Conservation (phyloP, 2,888 invertebrate genomes). For the Hanleya hanleyi region DNA sequence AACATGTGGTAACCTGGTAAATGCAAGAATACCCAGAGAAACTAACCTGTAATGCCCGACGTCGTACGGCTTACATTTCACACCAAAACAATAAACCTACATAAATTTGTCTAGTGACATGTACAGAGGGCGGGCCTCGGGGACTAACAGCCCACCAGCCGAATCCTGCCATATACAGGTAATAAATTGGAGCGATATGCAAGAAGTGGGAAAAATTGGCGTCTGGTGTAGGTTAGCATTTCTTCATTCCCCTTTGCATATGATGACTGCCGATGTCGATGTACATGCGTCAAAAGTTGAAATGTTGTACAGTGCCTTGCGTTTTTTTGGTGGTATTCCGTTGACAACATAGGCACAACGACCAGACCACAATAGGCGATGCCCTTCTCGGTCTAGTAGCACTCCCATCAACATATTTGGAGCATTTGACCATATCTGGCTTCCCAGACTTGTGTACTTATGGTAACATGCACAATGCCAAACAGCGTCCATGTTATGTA, state of each 20-base stretch:
- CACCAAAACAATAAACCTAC: too few species aligned
- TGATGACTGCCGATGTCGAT: background rate
- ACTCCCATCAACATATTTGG: background rate
- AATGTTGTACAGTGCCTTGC: background rate
- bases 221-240: background rate
- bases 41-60: too few species aligned
- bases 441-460: background rate
- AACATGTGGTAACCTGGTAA: too few species aligned
- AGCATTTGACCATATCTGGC: background rate
- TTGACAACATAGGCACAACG: background rate
- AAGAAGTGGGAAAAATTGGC: too few species aligned
- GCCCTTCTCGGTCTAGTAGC: background rate
- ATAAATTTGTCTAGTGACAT: too few species aligned
- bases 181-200: too few species aligned
- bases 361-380: background rate
- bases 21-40: too few species aligned
- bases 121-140: too few species aligned
- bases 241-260: background rate
- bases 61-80: too few species aligned
- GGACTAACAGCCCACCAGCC: too few species aligned
- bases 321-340: background rate
- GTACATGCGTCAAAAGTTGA: background rate
- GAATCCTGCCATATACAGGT: too few species aligned
- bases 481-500: background rate
- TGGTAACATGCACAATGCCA: background rate